Base-by-base conservation (phyloP, 2,797 vertebrate species). In the Pogonophryne albipinna region DNA sequence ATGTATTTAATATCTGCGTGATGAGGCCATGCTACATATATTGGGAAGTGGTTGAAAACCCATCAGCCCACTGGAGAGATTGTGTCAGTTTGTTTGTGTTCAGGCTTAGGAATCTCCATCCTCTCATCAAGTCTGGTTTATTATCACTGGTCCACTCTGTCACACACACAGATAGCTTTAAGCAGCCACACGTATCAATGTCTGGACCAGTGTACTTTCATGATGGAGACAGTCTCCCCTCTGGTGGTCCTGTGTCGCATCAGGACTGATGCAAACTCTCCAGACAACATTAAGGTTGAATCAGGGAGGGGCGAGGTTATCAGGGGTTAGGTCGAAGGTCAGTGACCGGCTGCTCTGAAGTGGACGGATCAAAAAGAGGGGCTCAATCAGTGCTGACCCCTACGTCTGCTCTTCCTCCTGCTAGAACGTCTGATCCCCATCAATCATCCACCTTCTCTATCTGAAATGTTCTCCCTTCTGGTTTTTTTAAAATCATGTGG, bases 321-420 rank as follows among this genome's bases (percentile, higher is more conserved):
- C 87, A 78, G 71, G 16, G 64, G 44, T 64, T 16, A 66, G 88
- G 86, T 89, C 75, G 91, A 80, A 92, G 87, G 84, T 88, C 79
- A 46, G 65, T 0, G 64, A 65, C 63, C 9, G 15, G 66, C 66
- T 73, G 76, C 74, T 85, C 38, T 82, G 65, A 82, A 78, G 72
- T 77, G 38, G 55, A 52, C n/a, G 55, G 58, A 83, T 82, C 71
- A 67, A 45, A 85, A 74, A 53, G 55, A 42, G 17, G 14, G 46
- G 47, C 56, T 82, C 71, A 78, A 14, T 81, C 50, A 64, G 52
- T 17, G 61, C 38, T 77, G 76, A 87, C 76, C 70, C 55, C 59
- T 20, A 14, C 44, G 69, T 72, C 77, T 77, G 80, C 64, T 80
- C 61, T 51, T 74, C 62, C 31, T 84, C 60, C 44, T 6, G 5